Evolutionary conservation across 1,140 invertebrate species (phyloP), one percentile per base, ranked within the genome.

Genomic region (Bombus superbus): DNA sequence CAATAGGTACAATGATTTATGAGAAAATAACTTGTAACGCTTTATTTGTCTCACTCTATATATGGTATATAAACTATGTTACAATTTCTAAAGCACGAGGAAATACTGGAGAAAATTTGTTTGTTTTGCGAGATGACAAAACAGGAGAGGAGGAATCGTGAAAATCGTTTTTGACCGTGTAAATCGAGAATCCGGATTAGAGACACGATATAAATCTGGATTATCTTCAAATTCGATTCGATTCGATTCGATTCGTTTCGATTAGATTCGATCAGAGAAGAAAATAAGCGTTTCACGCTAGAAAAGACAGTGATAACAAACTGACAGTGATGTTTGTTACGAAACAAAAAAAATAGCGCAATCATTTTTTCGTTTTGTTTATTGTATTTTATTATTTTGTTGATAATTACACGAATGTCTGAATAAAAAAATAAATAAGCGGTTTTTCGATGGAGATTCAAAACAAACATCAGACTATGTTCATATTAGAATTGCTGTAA

Each of bases 181-280:
- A 80, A 85, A 73, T 64, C 32, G 68, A 64, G 68, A 69, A 1
- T 79, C 18, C 32, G 66, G 76, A 72, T 79, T 84, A 47, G 15
- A 69, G 11, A 4, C 18, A 53, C n/a, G n/a, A 59, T 69, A 72
- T 84, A 79, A 84, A 79, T 79, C 76, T 84, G 75, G 66, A 85
- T 85, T 80, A 80, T 85, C 42, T 85, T 59, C 10, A 25, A 85
- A 85, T 64, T 85, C 40, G 76, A 72, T 59, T 76, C 40, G 59
- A 44, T 53, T 35, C 1, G 18, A 42, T 42, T 47, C 38, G 28
- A 32, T 81, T 76, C 40, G 59, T 38, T 53, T 35, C 1, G 18
- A 42, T 42, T 47, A n/a, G 28, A 32, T 81, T 72, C 28, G n/a
- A 42, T 6, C 25, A 22, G 35, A 38, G 11, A 40, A 64, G 4